These are phyloP conservation scores for Cephus runcator DNA, from an alignment of 2,888 invertebrate genomes.

Conservation along the genomic window DNA sequence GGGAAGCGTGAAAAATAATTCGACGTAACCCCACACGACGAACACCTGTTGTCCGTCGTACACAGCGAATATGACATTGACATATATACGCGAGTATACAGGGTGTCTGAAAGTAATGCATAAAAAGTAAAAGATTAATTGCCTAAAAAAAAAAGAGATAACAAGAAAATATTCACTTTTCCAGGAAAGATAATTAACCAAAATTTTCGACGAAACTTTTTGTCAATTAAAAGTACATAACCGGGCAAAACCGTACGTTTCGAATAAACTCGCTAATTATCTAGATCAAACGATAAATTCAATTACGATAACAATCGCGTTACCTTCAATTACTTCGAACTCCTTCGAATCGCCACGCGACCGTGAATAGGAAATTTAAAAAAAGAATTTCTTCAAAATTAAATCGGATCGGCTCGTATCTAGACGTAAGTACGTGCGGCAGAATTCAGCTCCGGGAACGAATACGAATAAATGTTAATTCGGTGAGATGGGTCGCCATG, in stretches of 20 bases:
- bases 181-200: too few species aligned
- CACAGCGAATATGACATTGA: neutral
- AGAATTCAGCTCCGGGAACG: constrained; percentile 32
- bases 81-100: neutral
- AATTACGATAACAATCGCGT: neutral
- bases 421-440: neutral
- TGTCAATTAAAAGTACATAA: too few species aligned
- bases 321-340: too few species aligned
- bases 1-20: neutral
- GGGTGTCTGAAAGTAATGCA: neutral
- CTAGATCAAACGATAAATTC: neutral
- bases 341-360: too few species aligned
- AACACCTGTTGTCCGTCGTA: neutral
- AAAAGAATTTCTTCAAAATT: neutral
- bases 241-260: neutral
- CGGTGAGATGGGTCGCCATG: constrained; percentile 53
- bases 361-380: neutral
- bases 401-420: neutral
- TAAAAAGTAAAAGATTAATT: neutral
- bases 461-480: constrained; percentile 49
- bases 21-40: neutral
- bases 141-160: neutral
- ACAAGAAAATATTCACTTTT: neutral
- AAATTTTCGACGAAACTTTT: too few species aligned
- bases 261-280: neutral